These are phyloP conservation scores for Palaemon carinicauda DNA, from an alignment of 1,140 invertebrate genomes.

Conservation along the genomic window DNA sequence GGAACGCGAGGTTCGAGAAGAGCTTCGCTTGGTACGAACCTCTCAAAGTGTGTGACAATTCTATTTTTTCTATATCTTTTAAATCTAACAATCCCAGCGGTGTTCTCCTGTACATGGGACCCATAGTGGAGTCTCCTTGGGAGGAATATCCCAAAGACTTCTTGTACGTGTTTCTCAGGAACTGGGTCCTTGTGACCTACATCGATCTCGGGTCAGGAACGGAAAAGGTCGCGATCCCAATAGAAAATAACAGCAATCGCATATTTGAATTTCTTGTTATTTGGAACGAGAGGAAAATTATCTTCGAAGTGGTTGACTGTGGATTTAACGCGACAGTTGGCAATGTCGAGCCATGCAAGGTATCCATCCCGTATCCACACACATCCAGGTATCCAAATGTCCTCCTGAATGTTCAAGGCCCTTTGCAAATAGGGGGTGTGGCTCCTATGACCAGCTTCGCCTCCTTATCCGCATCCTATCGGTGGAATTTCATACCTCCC, in stretches of 20 bases:
- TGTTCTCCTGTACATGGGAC: conserved; percentile 94
- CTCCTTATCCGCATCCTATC: conserved; percentile 75
- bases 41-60: conserved; percentile 93
- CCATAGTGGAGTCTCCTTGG: conserved; percentile 91
- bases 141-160: conserved; percentile 83
- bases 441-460: conserved; percentile 79
- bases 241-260: conserved; percentile 67
- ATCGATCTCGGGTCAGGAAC: conserved; percentile 96
- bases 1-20: conserved; percentile 88
- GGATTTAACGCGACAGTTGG: conserved; percentile 34
- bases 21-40: conserved; percentile 96
- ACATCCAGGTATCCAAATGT: conserved; percentile 22
- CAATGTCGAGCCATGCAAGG: conserved; percentile 13
- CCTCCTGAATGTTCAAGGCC: conserved; percentile 89
- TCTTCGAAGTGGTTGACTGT: conserved; percentile 39
- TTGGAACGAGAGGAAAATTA: conserved; percentile 41
- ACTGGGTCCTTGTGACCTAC: conserved; percentile 90
- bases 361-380: conserved; percentile 10
- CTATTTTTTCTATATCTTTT: conserved; percentile 93
- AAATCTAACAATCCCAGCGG: conserved; percentile 89
- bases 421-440: conserved; percentile 90
- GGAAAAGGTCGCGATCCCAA: conserved; percentile 85
- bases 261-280: conserved; percentile 36
- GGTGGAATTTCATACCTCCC: conserved; percentile 82
- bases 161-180: conserved; percentile 90